phyloP scores from a whole-genome alignment of 2,113 vertebrate genomes.

The Camelus bactrianus region DNA sequence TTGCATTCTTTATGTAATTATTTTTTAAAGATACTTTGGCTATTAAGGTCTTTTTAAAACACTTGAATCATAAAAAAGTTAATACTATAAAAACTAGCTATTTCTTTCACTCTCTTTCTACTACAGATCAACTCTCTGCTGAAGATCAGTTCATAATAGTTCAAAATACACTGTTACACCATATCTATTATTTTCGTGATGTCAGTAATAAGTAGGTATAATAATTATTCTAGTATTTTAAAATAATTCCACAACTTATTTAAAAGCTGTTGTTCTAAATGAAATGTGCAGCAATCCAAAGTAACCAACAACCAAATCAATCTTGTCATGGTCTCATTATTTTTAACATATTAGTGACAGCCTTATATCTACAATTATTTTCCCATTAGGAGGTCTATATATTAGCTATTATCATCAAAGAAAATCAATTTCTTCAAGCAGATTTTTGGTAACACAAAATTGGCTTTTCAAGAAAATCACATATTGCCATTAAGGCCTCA shows the following conservation, averaged over 20 bases:
- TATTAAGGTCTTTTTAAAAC: constrained; percentile 33
- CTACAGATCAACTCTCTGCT: constrained; percentile 7
- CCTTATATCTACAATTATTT: constrained; percentile 46
- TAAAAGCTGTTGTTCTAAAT: constrained; percentile 41
- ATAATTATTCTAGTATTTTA: constrained; percentile 33
- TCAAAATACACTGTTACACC: constrained; percentile 44
- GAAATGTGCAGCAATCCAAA: constrained; percentile 19
- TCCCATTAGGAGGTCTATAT: not conserved
- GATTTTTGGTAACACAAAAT: constrained; percentile 55
- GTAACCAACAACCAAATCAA: constrained; percentile 52
- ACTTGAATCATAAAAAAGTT: not conserved
- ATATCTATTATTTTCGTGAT: constrained; percentile 14
- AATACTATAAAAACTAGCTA: constrained; percentile 20
- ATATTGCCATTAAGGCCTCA: constrained; percentile 38
- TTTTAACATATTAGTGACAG: constrained; percentile 48
- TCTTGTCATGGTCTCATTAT: not conserved
- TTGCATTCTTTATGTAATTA: constrained; percentile 37
- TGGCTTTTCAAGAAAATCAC: constrained; percentile 59
- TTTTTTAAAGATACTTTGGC: constrained; percentile 44
- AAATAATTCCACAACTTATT: constrained; percentile 46
- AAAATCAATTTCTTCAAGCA: constrained; percentile 34
- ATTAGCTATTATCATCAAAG: constrained; percentile 39
- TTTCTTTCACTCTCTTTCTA: constrained; percentile 1
- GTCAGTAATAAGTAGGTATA: constrained; percentile 30
- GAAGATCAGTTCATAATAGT: not conserved